Conservation (phyloP, 2,888 invertebrate genomes). For the Cheilosia urbana region DNA sequence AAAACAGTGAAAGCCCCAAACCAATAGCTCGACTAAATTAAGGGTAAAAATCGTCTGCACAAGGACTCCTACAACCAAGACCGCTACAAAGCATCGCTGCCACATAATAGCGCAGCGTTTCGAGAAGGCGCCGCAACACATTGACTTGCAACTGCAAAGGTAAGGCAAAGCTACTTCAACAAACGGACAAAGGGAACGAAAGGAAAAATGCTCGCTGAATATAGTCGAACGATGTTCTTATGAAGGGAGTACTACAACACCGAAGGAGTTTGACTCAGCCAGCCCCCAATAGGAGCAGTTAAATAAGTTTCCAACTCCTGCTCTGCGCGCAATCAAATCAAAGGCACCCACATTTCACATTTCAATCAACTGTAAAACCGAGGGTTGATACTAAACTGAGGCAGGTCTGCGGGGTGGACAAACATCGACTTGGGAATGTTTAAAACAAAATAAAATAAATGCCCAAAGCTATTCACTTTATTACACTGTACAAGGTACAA, state of each 20-base stretch:
- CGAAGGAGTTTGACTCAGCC: background rate
- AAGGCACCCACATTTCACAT: slow-evolving; percentile 9
- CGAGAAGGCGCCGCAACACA: slow-evolving; percentile 24
- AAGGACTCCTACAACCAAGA: background rate
- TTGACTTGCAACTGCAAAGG: slow-evolving; percentile 11
- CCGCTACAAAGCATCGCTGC: slow-evolving; percentile 33
- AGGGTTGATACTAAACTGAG: background rate
- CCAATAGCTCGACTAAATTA: background rate
- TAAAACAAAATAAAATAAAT: slow-evolving; percentile 21
- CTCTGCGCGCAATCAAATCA: slow-evolving; percentile 20
- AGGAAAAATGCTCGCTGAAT: background rate
- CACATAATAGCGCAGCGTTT: slow-evolving; percentile 31
- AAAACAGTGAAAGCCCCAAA: slow-evolving; percentile 25
- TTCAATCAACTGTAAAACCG: background rate
- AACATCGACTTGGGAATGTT: background rate
- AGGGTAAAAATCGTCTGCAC: slow-evolving; percentile 20
- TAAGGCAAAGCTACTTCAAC: slow-evolving; percentile 14
- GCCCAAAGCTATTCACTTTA: slow-evolving; percentile 12
- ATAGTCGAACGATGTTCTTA: background rate
- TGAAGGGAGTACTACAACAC: slow-evolving; percentile 5
- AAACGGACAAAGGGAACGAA: background rate
- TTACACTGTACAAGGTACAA: background rate
- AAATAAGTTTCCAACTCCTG: slow-evolving; percentile 20
- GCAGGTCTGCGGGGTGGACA: background rate
- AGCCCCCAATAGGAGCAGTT: slow-evolving; percentile 7